phyloP scores from a whole-genome alignment of 1,140 invertebrate genomes.

The Drosophila saltans region DNA sequence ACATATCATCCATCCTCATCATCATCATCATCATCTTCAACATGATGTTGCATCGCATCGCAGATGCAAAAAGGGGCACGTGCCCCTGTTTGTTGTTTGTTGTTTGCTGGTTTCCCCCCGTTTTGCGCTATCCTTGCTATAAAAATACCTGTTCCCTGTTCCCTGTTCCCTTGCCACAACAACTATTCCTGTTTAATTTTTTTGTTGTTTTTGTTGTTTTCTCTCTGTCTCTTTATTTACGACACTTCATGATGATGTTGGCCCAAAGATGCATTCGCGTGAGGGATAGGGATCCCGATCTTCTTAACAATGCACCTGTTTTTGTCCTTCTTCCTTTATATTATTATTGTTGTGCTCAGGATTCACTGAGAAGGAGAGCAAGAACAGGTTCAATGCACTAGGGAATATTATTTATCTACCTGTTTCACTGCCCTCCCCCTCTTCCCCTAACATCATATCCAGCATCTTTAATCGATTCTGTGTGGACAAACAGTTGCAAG shows the following conservation, averaged over 20 bases:
- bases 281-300: neutral
- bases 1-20: slow-evolving; percentile 9
- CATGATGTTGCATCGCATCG: slow-evolving; percentile 11
- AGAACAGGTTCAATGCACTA: slow-evolving; percentile 10
- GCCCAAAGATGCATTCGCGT: slow-evolving; percentile 10
- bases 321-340: neutral
- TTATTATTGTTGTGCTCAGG: neutral
- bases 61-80: slow-evolving; percentile 12
- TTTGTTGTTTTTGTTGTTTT: neutral
- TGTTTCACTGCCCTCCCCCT: too few species aligned
- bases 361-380: neutral
- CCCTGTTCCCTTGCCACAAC: neutral
- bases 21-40: neutral
- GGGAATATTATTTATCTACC: neutral
- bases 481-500: too few species aligned
- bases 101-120: too few species aligned
- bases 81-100: neutral
- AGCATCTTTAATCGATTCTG: neutral
- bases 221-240: neutral
- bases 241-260: slow-evolving; percentile 11
- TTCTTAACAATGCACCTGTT: neutral
- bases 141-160: slow-evolving; percentile 4
- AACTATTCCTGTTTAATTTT: slow-evolving; percentile 1
- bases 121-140: neutral
- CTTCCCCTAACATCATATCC: neutral